These are phyloP conservation scores for Chroicocephalus ridibundus DNA, from an alignment of 2,113 vertebrate species.

Conservation along the genomic window DNA sequence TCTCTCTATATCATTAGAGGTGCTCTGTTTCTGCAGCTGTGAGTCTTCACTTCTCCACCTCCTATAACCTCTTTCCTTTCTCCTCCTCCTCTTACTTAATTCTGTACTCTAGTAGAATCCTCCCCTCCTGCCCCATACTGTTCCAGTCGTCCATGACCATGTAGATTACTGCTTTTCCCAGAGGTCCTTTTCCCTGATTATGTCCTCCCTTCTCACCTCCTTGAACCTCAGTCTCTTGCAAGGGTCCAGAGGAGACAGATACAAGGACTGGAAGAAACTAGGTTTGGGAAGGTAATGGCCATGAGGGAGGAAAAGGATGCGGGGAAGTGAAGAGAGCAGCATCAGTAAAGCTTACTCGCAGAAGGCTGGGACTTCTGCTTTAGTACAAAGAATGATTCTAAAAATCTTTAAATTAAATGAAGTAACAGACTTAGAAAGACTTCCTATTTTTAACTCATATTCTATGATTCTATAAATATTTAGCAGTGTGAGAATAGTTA, in stretches of 20 bases:
- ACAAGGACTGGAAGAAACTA: neutral
- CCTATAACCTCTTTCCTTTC: neutral
- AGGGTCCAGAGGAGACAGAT: neutral
- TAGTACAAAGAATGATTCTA: neutral
- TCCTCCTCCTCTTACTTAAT: neutral
- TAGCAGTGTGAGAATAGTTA: neutral
- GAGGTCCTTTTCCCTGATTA: neutral
- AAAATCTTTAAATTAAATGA: neutral
- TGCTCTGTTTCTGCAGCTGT: neutral
- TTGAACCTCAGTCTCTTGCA: neutral
- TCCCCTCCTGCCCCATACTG: neutral
- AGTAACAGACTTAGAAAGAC: neutral
- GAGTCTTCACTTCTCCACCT: neutral
- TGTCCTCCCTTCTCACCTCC: neutral
- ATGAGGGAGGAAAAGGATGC: neutral
- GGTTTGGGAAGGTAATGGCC: neutral
- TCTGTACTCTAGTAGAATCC: neutral
- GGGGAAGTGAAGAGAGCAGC: neutral
- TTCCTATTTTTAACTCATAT: neutral
- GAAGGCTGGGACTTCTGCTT: neutral
- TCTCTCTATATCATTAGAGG: neutral
- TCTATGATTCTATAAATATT: neutral
- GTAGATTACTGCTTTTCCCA: neutral
- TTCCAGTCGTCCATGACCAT: neutral
- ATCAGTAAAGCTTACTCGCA: neutral